These are phyloP conservation scores for Rhombomys opimus DNA, from an alignment of 2,113 vertebrate genomes.

Conservation along the genomic window DNA sequence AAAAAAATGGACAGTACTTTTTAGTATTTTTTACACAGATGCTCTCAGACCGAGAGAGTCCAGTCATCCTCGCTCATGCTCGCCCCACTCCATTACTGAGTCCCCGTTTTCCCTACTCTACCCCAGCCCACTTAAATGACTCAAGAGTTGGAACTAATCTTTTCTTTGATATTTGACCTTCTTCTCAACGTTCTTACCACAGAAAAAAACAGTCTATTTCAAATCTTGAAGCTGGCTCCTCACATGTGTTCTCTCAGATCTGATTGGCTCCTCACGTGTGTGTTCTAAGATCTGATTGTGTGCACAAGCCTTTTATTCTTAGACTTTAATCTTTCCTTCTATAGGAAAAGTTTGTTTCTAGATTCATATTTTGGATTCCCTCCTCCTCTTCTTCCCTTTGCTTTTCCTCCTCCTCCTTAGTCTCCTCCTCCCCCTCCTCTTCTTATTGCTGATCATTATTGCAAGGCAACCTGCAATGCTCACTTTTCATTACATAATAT, in stretches of 20 bases:
- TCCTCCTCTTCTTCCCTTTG: neutral
- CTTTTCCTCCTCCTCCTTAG: too few species aligned
- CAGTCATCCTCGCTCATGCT: neutral
- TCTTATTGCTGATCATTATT: conserved; percentile 14
- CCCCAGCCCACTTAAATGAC: neutral
- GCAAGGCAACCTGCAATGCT: conserved; percentile 10
- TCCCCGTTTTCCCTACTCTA: neutral
- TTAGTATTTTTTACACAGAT: conserved; percentile 28
- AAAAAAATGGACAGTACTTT: neutral
- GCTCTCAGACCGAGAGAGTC: neutral
- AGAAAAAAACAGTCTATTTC: neutral
- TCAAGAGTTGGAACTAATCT: neutral
- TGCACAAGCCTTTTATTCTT: neutral
- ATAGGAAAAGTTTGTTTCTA: conserved; percentile 47
- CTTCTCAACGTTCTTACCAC: neutral
- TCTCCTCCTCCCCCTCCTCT: too few species aligned
- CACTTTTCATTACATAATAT: conserved; percentile 51
- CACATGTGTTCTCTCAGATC: neutral
- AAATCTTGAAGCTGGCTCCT: neutral
- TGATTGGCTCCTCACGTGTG: neutral
- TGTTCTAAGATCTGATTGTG: neutral
- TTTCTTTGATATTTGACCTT: neutral
- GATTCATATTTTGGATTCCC: neutral
- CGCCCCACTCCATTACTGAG: neutral
- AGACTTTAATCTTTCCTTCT: conserved; percentile 11